Evolutionary conservation across 2,888 invertebrate species (phyloP).

Genomic region (Sarcophaga subvicina): DNA sequence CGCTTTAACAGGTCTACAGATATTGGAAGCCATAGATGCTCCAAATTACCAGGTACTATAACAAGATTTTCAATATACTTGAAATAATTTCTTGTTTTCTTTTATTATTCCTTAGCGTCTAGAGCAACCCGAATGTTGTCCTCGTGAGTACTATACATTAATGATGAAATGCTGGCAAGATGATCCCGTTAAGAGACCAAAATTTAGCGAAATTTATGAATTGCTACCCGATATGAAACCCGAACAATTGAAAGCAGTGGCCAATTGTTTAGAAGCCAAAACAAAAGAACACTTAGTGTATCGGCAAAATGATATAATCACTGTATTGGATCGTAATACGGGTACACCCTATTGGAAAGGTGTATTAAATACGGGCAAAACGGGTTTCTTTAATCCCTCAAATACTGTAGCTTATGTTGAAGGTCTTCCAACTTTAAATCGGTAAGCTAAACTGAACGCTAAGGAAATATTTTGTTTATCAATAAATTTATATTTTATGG

Average conservation of each 20-base stretch:
- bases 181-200: slow-evolving; percentile 93
- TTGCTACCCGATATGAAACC: slow-evolving; percentile 93
- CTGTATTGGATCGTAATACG: slow-evolving; percentile 93
- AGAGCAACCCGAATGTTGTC: slow-evolving; percentile 97
- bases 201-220: slow-evolving; percentile 92
- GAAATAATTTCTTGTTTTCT: too few species aligned
- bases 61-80: too few species aligned
- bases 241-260: slow-evolving; percentile 94
- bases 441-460: slow-evolving; percentile 66
- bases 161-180: slow-evolving; percentile 99
- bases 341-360: slow-evolving; percentile 94
- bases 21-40: slow-evolving; percentile 96
- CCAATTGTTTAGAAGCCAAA: slow-evolving; percentile 82
- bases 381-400: slow-evolving; percentile 95
- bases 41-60: slow-evolving; percentile 89
- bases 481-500: neutral
- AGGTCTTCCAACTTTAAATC: slow-evolving; percentile 80
- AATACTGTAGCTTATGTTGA: slow-evolving; percentile 94
- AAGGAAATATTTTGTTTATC: neutral
- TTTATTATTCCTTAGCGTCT: slow-evolving; percentile 84
- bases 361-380: slow-evolving; percentile 92
- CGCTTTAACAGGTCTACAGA: slow-evolving; percentile 95
- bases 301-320: slow-evolving; percentile 94
- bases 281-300: slow-evolving; percentile 89
- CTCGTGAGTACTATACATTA: slow-evolving; percentile 93